Evolutionary conservation across 2,888 invertebrate species (phyloP), one percentile per base, ranked within the genome.

Genomic region (Meiosimyza decipiens): DNA sequence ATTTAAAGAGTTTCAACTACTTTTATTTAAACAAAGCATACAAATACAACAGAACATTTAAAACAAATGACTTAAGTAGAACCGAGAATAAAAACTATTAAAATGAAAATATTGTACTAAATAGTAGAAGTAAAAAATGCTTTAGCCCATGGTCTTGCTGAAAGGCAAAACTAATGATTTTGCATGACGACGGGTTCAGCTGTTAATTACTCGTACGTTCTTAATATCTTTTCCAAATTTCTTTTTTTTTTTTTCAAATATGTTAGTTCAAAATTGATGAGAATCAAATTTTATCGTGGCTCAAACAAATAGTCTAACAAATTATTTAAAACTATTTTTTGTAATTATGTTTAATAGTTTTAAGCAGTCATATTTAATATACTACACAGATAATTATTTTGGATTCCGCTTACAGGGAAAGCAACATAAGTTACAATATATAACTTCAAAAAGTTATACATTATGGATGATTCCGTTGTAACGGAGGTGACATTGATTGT

Each of bases 101-200:
- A 16, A 62, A 16, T 16, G 7, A n/a, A 5, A 62, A 62, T 40
- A 16, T 13, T 33, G 13, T n/a, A 62, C 15, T 40, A 62, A 9
- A 62, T 33, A 62, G 47, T 40, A 40, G n/a, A 16, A 52, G 9
- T 12, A 54, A 7, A 40, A 59, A 33, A 52, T 54, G 62, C 67
- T 72, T 54, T 15, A 62, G 55, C 64, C 70, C 73, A 73, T 70
- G 65, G 55, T 70, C 55, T 68, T 33, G 15, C n/a, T 55, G 33
- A 55, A 55, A 33, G 54, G 16, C 15, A 68, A 68, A 50, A 28
- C 15, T 3, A 18, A 40, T 33, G 50, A 57, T 62, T 62, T 73
- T 70, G 65, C 52, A 59, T 59, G 67, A 66, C 70, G 70, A 66
- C 28, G 67, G 70, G 73, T 66, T 71, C 51, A 71, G 59, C 66